Evolutionary conservation across 1,140 invertebrate genomes (phyloP).

Genomic region (Listronotus oregonensis): DNA sequence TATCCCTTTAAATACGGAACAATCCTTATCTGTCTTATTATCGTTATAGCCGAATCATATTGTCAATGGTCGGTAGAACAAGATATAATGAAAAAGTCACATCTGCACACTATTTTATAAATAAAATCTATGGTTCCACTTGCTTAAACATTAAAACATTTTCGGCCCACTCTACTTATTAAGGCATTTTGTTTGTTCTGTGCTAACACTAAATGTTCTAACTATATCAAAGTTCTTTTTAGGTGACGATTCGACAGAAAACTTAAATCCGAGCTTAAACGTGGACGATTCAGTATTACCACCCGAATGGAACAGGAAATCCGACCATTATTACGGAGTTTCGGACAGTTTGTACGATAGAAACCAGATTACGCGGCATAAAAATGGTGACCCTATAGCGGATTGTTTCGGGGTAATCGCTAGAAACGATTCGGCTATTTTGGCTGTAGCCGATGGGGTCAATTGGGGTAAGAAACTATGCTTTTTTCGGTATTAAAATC

Average conservation of each 20-base stretch:
- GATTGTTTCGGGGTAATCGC: slow-evolving; percentile 87
- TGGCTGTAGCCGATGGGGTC: slow-evolving; percentile 89
- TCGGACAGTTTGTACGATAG: slow-evolving; percentile 78
- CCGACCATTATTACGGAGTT: slow-evolving; percentile 71
- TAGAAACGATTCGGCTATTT: slow-evolving; percentile 76
- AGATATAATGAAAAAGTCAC: too few relatives aligned
- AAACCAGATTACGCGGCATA: slow-evolving; percentile 74
- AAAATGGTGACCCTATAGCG: slow-evolving; percentile 87
- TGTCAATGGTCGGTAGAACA: too few relatives aligned
- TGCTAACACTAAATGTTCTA: slow-evolving; percentile 8
- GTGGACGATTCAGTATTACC: slow-evolving; percentile 46
- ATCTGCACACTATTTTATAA: too few relatives aligned
- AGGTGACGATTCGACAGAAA: slow-evolving; percentile 33
- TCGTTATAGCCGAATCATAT: too few relatives aligned
- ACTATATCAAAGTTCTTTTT: slow-evolving; percentile 16
- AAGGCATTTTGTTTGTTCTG: neutral
- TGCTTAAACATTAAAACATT: too few relatives aligned
- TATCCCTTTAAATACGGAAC: too few relatives aligned
- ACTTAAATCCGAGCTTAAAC: neutral
- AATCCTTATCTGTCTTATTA: too few relatives aligned
- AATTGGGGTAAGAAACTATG: slow-evolving; percentile 85
- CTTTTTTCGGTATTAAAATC: too few relatives aligned
- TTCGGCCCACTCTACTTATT: too few relatives aligned
- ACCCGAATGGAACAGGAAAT: slow-evolving; percentile 68
- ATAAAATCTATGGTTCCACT: too few relatives aligned